Evolutionary conservation across 37 sponge, comb jelly and placozoan species (phyloP), one percentile per base, ranked within the genome.

Genomic region (Ephydatia muelleri): DNA sequence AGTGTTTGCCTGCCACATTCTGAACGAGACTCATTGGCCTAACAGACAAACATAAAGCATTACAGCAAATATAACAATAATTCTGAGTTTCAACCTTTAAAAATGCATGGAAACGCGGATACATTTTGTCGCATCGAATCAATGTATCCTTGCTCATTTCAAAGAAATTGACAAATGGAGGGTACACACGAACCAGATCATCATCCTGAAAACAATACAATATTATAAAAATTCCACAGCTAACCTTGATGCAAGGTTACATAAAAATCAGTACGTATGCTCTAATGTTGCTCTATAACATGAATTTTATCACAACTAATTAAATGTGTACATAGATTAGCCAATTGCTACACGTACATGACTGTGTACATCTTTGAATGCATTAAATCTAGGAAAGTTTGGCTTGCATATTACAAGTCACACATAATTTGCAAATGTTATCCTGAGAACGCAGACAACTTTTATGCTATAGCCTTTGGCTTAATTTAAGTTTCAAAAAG

Each of bases 31-130:
- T 94, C 91, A 74, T 90, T 93, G 49, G 79, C 76, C 92, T 91
- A 49, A 36, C 25, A 19, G 36, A n/a, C 80, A 79, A n/a, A 64
- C 35, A 29, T 29, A 38, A 82, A 40, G 36, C 5, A 27, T 81
- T 23, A n/a, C 25, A 57, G 28, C 76, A 29, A 68, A 67, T 71
- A 38, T 19, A 57, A 35, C 49, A 38, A 85, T 23, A 19, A 13
- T 80, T 32, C 11, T 16, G 29, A 5, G 49, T 33, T 28, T 65
- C 47, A 13, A 95, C 88, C 94, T 95, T 94, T 27, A 96, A 77
- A 82, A 96, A 96, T 29, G 97, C 97, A 76, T 92, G 93, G 67
- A 96, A 96, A 16, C 97, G 70, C 5, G 97, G 97, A 74, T 89
- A 92, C 76, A 64, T 85, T 68, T 79, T 91, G 49, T 94, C 93